Evolutionary conservation across 2,113 vertebrate genomes (phyloP).

Genomic region (Caranx melampygus): DNA sequence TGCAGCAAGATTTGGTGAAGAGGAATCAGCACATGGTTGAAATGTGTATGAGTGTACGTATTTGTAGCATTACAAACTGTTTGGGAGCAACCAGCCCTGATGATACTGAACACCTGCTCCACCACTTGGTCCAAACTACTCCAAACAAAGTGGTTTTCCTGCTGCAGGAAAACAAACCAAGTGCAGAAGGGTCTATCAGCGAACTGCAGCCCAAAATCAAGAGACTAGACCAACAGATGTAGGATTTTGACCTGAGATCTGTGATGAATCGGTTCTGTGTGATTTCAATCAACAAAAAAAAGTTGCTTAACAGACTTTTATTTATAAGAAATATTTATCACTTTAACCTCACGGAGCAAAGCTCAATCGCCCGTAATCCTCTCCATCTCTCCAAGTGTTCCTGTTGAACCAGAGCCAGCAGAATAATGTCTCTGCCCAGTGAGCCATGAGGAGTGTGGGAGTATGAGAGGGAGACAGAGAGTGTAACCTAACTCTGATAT

Average conservation of each 20-base stretch:
- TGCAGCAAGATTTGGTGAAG: not conserved
- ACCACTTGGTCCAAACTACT: not conserved
- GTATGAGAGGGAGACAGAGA: not conserved
- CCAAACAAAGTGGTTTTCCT: conserved; percentile 41
- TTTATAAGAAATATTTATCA: conserved; percentile 39
- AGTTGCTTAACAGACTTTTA: conserved; percentile 46
- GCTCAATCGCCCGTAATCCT: conserved; percentile 58
- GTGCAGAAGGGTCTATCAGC: conserved; percentile 16
- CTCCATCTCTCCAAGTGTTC: conserved; percentile 47
- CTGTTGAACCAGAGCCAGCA: conserved; percentile 65
- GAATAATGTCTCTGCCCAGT: conserved; percentile 52
- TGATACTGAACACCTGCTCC: conserved; percentile 1
- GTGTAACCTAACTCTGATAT: conserved; percentile 49
- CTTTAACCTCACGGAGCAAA: conserved; percentile 61
- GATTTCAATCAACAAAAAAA: conserved; percentile 55
- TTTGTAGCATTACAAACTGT: not conserved
- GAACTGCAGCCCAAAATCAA: conserved; percentile 20
- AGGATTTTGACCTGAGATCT: conserved; percentile 27
- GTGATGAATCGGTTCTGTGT: conserved; percentile 17
- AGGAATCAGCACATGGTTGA: conserved; percentile 13
- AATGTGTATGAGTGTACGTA: not conserved
- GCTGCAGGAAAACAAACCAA: conserved; percentile 30
- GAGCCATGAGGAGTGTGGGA: conserved; percentile 36
- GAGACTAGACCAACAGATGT: conserved; percentile 46
- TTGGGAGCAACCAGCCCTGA: not conserved